Conservation (phyloP, 2,797 vertebrate genomes). For the Eulemur albifrons region DNA sequence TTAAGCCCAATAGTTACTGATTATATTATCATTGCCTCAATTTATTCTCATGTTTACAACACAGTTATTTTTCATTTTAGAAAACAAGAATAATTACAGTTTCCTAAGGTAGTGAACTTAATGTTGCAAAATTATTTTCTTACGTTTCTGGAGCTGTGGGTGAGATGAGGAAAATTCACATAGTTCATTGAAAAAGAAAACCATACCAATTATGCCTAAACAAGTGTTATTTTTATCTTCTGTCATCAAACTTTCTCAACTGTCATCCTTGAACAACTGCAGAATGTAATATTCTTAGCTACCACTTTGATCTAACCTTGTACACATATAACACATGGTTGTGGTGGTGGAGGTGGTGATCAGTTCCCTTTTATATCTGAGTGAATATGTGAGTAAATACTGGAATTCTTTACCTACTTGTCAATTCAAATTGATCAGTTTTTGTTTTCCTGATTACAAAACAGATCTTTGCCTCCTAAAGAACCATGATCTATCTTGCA, state of each 20-base stretch:
- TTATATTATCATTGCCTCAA: slow-evolving; percentile 21
- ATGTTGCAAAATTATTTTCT: slow-evolving; percentile 53
- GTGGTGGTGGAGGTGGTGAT: slow-evolving; percentile 12
- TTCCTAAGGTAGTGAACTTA: slow-evolving; percentile 34
- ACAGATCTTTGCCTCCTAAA: not conserved
- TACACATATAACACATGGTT: slow-evolving; percentile 45
- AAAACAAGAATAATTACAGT: slow-evolving; percentile 25
- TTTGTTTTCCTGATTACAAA: slow-evolving; percentile 55
- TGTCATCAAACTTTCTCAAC: slow-evolving; percentile 72
- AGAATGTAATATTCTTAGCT: slow-evolving; percentile 73
- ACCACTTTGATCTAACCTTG: slow-evolving; percentile 71
- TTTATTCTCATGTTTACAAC: slow-evolving; percentile 34
- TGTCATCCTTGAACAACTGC: slow-evolving; percentile 72
- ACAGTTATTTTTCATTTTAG: slow-evolving; percentile 41
- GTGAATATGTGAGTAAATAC: slow-evolving; percentile 28
- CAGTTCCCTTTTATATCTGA: slow-evolving; percentile 27
- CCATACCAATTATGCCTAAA: slow-evolving; percentile 59
- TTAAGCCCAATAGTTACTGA: slow-evolving; percentile 23
- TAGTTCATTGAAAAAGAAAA: slow-evolving; percentile 33
- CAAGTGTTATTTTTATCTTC: slow-evolving; percentile 76
- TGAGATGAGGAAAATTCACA: slow-evolving; percentile 4
- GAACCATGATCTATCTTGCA: not conserved
- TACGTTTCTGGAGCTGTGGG: not conserved
- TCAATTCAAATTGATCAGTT: slow-evolving; percentile 31
- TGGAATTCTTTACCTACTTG: slow-evolving; percentile 44